These are phyloP conservation scores for Phasia obesa DNA, from an alignment of 2,888 invertebrate species.

Conservation along the genomic window DNA sequence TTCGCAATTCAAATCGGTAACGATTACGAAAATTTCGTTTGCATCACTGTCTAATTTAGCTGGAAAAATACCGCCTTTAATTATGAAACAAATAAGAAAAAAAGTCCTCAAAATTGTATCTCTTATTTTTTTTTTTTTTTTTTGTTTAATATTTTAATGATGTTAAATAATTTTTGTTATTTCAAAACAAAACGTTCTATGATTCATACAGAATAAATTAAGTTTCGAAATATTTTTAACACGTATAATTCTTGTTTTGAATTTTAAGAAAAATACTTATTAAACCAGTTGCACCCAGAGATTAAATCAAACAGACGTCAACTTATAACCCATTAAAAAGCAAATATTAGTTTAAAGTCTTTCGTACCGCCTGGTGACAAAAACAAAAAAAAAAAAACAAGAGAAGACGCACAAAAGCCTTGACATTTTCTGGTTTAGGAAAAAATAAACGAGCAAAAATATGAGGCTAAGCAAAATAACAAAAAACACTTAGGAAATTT, in stretches of 20 bases:
- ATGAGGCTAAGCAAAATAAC: background rate
- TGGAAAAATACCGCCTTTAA: too few relatives aligned
- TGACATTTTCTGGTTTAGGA: constrained; percentile 50
- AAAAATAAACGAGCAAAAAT: background rate
- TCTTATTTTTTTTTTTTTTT: too few relatives aligned
- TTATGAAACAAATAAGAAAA: too few relatives aligned
- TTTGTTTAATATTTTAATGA: too few relatives aligned
- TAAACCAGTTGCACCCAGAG: constrained; percentile 44
- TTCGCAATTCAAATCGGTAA: too few relatives aligned
- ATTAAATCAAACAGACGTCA: constrained; percentile 40
- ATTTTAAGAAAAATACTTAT: constrained; percentile 14
- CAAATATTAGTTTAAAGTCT: constrained; percentile 44
- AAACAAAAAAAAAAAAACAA: constrained; percentile 4
- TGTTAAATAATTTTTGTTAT: background rate
- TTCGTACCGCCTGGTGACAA: constrained; percentile 62
- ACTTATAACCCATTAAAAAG: constrained; percentile 8
- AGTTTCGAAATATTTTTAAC: constrained; percentile 9
- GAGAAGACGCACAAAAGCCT: constrained; percentile 47
- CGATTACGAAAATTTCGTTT: too few relatives aligned
- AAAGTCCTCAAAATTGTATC: too few relatives aligned
- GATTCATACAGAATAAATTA: constrained; percentile 1
- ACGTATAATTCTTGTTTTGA: constrained; percentile 36
- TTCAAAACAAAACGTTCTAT: constrained; percentile 7
- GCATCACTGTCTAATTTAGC: too few relatives aligned
- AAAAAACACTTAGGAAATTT: background rate